phyloP scores from a whole-genome alignment of 2,797 vertebrate genomes.

The Nyctibius grandis region DNA sequence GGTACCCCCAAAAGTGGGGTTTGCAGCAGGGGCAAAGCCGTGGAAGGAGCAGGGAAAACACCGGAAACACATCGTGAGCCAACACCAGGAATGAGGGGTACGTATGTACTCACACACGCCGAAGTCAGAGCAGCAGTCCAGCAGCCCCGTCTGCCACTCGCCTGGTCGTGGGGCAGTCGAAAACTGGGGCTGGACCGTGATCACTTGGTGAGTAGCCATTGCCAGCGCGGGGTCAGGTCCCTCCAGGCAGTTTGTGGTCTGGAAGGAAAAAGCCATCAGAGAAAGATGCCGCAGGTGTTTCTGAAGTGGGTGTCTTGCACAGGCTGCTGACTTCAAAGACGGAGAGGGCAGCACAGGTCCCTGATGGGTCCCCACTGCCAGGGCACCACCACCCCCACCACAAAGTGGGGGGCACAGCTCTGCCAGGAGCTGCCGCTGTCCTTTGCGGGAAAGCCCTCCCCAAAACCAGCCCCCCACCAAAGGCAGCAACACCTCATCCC shows the following conservation, averaged over 20 bases:
- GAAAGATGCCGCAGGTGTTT: background rate
- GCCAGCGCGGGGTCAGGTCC: background rate
- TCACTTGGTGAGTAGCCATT: background rate
- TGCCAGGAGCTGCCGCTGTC: background rate
- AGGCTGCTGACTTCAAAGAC: background rate
- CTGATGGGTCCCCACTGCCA: background rate
- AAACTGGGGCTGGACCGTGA: slow-evolving; percentile 72
- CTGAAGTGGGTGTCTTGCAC: background rate
- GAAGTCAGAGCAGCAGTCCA: slow-evolving; percentile 69
- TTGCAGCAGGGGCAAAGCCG: background rate
- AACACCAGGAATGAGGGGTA: background rate
- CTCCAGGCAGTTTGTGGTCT: background rate
- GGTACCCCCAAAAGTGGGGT: background rate
- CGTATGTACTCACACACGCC: slow-evolving; percentile 73
- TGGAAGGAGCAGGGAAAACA: background rate
- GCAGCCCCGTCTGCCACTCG: slow-evolving; percentile 76
- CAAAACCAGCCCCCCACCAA: background rate
- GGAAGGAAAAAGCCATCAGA: background rate
- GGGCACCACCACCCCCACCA: too few relatives aligned
- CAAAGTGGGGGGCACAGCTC: background rate
- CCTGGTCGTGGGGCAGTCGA: background rate
- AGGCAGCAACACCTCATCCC: background rate
- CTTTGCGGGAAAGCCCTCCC: background rate
- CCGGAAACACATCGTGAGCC: fast-evolving
- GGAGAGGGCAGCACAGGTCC: background rate